phyloP scores from a whole-genome alignment of 2,888 invertebrate species.

The Hybos culiciformis region DNA sequence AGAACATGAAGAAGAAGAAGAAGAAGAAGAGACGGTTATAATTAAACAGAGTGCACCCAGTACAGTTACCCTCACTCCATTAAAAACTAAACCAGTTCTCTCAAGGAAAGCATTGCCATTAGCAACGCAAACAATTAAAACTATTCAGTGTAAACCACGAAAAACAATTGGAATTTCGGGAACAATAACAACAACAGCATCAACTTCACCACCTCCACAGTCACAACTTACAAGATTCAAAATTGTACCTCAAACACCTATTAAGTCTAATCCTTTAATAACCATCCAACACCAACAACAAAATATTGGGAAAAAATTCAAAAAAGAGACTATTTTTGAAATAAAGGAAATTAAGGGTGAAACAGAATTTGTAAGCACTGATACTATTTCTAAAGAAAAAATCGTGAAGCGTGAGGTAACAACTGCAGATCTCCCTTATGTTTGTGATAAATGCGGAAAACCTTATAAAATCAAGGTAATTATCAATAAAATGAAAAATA shows the following conservation, averaged over 20 bases:
- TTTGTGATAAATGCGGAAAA: conserved; percentile 63
- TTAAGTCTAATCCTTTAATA: neutral
- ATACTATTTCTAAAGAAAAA: no score
- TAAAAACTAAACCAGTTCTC: no score
- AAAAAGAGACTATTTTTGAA: neutral
- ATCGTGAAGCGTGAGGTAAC: conserved; percentile 2
- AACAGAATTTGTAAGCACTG: no score
- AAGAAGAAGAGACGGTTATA: neutral
- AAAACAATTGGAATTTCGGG: neutral
- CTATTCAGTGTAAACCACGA: neutral
- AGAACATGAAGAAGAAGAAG: neutral
- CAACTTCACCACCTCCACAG: neutral
- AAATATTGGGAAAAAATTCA: neutral
- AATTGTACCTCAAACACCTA: no score
- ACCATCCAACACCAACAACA: neutral
- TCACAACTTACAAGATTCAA: neutral
- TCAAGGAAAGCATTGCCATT: no score
- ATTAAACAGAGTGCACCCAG: no score
- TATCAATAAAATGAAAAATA: no score
- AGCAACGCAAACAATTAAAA: neutral
- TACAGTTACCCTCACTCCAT: no score
- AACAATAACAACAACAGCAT: neutral
- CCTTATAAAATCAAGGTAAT: conserved; percentile 69
- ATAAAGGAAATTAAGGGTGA: neutral
- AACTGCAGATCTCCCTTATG: conserved; percentile 28